A percentile compares a stretch with the other conserved stretches of the same genome.
Evolutionary conservation across 2,113 vertebrate species (phyloP).

Genomic region (Falco punctatus): DNA sequence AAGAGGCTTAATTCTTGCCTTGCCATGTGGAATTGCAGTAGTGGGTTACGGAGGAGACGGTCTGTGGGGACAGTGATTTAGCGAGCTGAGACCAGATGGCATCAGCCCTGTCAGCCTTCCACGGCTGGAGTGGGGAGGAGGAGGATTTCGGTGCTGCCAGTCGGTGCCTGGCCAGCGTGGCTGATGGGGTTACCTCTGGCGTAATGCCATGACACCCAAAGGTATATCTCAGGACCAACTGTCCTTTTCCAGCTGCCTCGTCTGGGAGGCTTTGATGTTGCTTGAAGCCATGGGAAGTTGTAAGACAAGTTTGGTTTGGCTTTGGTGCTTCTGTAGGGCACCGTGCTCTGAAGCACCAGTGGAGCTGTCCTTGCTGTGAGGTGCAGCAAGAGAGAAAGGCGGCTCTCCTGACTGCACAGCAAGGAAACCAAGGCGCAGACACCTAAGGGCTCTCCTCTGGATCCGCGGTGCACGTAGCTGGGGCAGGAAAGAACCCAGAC

Average conservation of each 20-base stretch:
- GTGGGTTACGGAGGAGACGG: neutral
- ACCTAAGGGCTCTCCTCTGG: fast-evolving
- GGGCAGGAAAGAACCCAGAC: neutral
- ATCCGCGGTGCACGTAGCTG: fast-evolving
- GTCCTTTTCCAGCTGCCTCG: neutral
- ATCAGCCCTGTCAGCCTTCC: neutral
- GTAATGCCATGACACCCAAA: neutral
- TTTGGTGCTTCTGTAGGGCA: neutral
- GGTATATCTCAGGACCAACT: neutral
- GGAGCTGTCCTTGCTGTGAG: neutral
- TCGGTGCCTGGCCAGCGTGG: neutral
- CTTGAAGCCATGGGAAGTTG: neutral
- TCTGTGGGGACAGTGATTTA: neutral
- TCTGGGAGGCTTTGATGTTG: neutral
- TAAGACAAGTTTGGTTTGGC: neutral
- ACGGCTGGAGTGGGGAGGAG: neutral
- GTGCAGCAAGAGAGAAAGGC: neutral
- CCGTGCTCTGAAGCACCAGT: neutral
- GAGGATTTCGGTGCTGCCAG: neutral
- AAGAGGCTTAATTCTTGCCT: neutral
- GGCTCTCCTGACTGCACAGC: neutral
- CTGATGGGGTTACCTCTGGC: neutral
- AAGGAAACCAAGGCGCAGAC: neutral
- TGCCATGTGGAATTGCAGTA: neutral
- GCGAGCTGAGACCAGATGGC: neutral